Evolutionary conservation across 1,140 invertebrate species (phyloP), one percentile per base, ranked within the genome.

Genomic region (Drosophila simulans): DNA sequence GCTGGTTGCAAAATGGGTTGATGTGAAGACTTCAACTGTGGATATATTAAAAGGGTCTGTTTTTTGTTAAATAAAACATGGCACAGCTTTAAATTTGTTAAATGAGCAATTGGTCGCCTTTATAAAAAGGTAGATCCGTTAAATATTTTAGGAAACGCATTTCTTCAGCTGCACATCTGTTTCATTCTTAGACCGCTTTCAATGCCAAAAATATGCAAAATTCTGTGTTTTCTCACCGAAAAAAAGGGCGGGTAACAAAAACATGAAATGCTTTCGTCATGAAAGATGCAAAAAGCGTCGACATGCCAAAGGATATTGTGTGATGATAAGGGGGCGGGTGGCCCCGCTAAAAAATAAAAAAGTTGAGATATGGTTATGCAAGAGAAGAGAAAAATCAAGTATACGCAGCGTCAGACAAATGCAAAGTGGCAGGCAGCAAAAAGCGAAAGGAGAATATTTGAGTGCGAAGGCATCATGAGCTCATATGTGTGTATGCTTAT

Each of bases 201-300:
- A 85, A 85, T 81, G 82, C 82, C 78, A 65, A 72, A 86, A 86
- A 77, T 88, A 88, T 88, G 83, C 70, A 79, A 60, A 88, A 76
- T 45, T 80, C 55, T 65, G 63, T 53, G 54, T 52, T 58, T 34
- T 49, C 49, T 31, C 48, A 56, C 22, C 39, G 13, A 45, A 54
- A 35, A 70, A 13, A 20, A 22, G 66, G 58, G 63, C 25, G 51
- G 43, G 31, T 31, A 48, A 75, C 54, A 62, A 57, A 45, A 84
- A 69, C 42, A 60, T 48, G 43, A 76, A 60, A 74, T 77, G 69
- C 71, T 64, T 68, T 78, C 64, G 59, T 85, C 79, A 70, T 74
- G 51, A 85, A 62, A 69, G 78, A 65, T 82, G 81, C 66, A 80
- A 73, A 76, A 72, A 75, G 34, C 71, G 53, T 39, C 48, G 48